Percentiles rank a stretch among this genome's conserved stretches.
phyloP scores from a whole-genome alignment of 2,888 invertebrate species.

The Eupithecia centaureata region DNA sequence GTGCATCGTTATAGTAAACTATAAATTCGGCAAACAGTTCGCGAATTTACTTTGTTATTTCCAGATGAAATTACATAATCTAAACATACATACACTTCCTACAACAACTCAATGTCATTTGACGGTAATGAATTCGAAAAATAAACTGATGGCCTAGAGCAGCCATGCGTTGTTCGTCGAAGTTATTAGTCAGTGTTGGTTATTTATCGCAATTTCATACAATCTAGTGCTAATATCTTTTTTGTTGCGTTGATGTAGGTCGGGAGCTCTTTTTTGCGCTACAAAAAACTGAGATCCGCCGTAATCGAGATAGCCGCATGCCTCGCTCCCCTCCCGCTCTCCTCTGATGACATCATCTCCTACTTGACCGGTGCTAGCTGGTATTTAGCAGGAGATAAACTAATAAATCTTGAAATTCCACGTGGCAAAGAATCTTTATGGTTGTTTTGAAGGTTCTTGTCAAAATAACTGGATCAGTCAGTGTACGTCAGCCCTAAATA shows the following conservation, averaged over 20 bases:
- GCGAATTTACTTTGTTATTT: constrained; percentile 27
- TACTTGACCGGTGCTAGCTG: constrained; percentile 17
- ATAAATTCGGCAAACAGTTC: constrained; percentile 19
- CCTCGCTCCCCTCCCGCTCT: constrained; percentile 31
- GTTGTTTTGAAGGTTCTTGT: constrained; percentile 1
- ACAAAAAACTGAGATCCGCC: constrained; percentile 64
- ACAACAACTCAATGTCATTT: constrained; percentile 51
- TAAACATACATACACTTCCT: constrained; percentile 50
- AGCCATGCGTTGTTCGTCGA: constrained; percentile 47
- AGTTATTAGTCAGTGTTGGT: constrained; percentile 49
- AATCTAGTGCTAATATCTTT: constrained; percentile 55
- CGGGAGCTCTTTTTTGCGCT: constrained; percentile 62
- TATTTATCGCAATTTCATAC: constrained; percentile 45
- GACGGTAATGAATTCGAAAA: constrained; percentile 57
- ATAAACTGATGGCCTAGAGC: constrained; percentile 50
- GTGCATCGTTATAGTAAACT: constrained; percentile 16
- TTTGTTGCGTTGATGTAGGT: constrained; percentile 77
- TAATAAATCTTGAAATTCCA: constrained; percentile 21
- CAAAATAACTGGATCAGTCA: constrained; percentile 8
- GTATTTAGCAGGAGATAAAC: constrained; percentile 38
- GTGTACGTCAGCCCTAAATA: not conserved
- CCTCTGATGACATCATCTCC: constrained; percentile 60
- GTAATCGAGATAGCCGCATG: constrained; percentile 50
- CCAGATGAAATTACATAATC: constrained; percentile 41
- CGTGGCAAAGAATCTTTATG: constrained; percentile 12